phyloP scores from a whole-genome alignment of 1,140 invertebrate genomes.

The Leptoteleia sp. region DNA sequence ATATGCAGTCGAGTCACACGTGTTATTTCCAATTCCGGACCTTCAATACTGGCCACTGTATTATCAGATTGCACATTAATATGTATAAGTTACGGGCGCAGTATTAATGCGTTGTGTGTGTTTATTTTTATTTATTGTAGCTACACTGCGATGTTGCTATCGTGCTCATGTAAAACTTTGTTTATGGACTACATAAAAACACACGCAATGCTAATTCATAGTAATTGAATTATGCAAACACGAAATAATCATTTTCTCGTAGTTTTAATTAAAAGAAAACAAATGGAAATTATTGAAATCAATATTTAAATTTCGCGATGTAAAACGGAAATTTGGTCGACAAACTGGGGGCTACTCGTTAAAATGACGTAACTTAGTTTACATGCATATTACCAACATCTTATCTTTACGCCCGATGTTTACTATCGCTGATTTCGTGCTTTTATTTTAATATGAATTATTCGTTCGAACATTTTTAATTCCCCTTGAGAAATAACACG shows the following conservation, averaged over 20 bases:
- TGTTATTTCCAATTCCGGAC: constrained; percentile 81
- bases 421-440: constrained; percentile 10
- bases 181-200: constrained; percentile 22
- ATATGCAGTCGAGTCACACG: constrained; percentile 84
- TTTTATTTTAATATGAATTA: constrained; percentile 14
- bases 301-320: constrained; percentile 32
- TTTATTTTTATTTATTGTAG: constrained; percentile 34
- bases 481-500: not conserved
- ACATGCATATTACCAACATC: constrained; percentile 11
- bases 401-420: constrained; percentile 8
- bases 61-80: constrained; percentile 55
- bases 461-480: constrained; percentile 18
- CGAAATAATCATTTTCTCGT: constrained; percentile 31
- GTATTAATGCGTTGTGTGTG: constrained; percentile 13
- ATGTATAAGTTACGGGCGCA: constrained; percentile 22
- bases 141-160: too few relatives aligned
- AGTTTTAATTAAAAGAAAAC: constrained; percentile 47
- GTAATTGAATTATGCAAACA: constrained; percentile 38
- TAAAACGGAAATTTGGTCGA: constrained; percentile 2
- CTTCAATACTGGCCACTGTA: constrained; percentile 79
- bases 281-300: constrained; percentile 37
- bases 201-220: constrained; percentile 13
- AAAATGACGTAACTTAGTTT: constrained; percentile 6
- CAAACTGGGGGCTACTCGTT: not conserved
- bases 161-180: constrained; percentile 24